phyloP scores from a whole-genome alignment of 1,140 invertebrate genomes.

The Chionoecetes opilio region DNA sequence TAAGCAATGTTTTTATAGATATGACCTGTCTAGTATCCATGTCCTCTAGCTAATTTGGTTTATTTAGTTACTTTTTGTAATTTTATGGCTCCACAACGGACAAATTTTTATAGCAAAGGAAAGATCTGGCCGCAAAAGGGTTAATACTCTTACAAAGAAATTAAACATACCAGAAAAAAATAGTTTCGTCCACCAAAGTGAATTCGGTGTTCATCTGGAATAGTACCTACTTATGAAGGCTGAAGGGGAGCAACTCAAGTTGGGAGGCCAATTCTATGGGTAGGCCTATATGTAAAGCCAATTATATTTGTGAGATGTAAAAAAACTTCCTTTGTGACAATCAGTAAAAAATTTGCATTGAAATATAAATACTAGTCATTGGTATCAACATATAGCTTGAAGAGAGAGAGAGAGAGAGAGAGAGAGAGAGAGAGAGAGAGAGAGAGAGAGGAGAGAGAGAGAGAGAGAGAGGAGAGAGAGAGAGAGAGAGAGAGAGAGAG shows the following conservation, averaged over 20 bases:
- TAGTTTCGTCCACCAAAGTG: no score
- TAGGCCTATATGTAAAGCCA: not conserved
- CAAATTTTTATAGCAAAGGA: no score
- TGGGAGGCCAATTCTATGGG: not conserved
- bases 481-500: slow-evolving; percentile 43
- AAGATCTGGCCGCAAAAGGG: no score
- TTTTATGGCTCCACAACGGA: no score
- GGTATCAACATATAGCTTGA: not conserved
- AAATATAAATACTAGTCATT: not conserved
- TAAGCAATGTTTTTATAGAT: no score
- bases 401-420: not conserved
- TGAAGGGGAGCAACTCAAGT: not conserved
- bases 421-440: slow-evolving; percentile 1
- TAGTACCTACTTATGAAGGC: no score
- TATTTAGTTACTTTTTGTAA: no score
- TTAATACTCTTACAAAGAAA: no score
- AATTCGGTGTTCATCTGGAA: no score
- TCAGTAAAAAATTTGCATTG: not conserved
- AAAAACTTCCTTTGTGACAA: not conserved
- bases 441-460: slow-evolving; percentile 39
- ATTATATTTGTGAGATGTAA: not conserved
- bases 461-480: not conserved
- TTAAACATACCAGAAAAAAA: no score
- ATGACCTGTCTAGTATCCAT: no score
- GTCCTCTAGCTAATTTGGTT: no score